Base-by-base conservation (phyloP, 2,113 vertebrate genomes). In the Edolisoma coerulescens region DNA sequence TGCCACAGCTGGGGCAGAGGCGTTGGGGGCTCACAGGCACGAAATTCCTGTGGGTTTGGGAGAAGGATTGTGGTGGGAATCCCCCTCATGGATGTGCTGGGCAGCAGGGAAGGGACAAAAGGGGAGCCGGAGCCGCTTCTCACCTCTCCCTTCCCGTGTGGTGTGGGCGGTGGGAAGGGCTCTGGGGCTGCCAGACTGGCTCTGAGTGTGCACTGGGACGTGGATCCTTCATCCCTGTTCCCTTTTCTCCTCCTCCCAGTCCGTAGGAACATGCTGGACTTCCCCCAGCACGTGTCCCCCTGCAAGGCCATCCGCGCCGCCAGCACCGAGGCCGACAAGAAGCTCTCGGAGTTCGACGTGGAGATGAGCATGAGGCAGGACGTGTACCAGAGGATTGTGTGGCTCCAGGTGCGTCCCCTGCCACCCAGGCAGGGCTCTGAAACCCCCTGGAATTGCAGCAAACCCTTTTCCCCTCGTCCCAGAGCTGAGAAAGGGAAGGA, bases 291-390 rank as follows among this genome's bases (percentile, higher is more conserved):
- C 12, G 99, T 99, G 42, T 99, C 99, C 8, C 97, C 99, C 0
- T 96, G 76, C 87, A 99, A 99, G 96, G 99, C 98, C 26, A 98
- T 99, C 60, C 98, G 99, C 3, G 20, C 97, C 0, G 99, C 99
- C 16, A 99, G 99, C 98, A 99, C 99, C 0, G 98, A 99, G 63
- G 99, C 99, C 0, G 99, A 99, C 97, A 99, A 99, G 96, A 98
- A 97, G 84, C 98, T 99, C 79, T 99, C 99, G 0, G 99, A 99
- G 94, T 99, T 99, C 1, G 99, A 99, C 1, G 99, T 99, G 96
- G 99, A 99, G 98, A 99, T 99, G 99, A 99, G 99, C 98, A 99
- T 99, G 99, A 97, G 99, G 90, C 98, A 98, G 93, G 99, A 99
- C 1, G 99, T 99, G 60, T 99, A 99, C 98, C 98, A 97, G 97